Evolutionary conservation across 2,113 vertebrate genomes (phyloP), one percentile per base, ranked within the genome.

Genomic region (Calyptommatus sinebrachiatus): DNA sequence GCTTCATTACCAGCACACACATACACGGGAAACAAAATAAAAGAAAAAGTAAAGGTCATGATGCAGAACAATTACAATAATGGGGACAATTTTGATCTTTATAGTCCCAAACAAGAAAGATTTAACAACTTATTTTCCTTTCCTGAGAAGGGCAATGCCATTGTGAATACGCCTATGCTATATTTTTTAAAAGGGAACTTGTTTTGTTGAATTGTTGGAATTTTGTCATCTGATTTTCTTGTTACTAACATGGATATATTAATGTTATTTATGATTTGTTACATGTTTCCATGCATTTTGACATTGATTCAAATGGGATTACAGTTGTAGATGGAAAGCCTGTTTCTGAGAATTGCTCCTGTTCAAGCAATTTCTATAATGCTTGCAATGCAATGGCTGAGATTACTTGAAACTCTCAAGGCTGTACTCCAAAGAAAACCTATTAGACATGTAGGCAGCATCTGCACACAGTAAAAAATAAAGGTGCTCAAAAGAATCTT

Each of bases 251-350:
- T 1, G 2, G 63, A 28, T 74, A 67, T 31, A 45, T 63, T 77
- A 88, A 41, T 83, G 65, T 67, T 85, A 80, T 84, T 20, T 84
- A 73, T 84, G 73, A 65, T 87, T 61, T 26, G 7, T 20, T 28
- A 35, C n/a, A 41, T 21, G 14, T 24, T 41, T 41, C 35, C 35
- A 41, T 41, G 35, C 35, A 41, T 41, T 41, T 41, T 41, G 35
- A 41, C 46, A 50, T 21, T 35, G 14, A 29, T 9, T 22, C 24
- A 21, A 66, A 67, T 67, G 29, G 28, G 41, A 26, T 41, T 79
- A 28, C 24, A 41, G 67, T 2, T 16, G 6, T 21, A 48, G 21
- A 24, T 16, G 26, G 9, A 10, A 50, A 79, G 45, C 14, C 22
- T 48, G 10, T 50, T n/a, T 41, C 3, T 48, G 5, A 41, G 29